A percentile compares a stretch with the other conserved stretches of the same genome.
These are phyloP conservation scores for Gymnothorax reevesii DNA, from an alignment of 2,797 vertebrate genomes.

Conservation along the genomic window DNA sequence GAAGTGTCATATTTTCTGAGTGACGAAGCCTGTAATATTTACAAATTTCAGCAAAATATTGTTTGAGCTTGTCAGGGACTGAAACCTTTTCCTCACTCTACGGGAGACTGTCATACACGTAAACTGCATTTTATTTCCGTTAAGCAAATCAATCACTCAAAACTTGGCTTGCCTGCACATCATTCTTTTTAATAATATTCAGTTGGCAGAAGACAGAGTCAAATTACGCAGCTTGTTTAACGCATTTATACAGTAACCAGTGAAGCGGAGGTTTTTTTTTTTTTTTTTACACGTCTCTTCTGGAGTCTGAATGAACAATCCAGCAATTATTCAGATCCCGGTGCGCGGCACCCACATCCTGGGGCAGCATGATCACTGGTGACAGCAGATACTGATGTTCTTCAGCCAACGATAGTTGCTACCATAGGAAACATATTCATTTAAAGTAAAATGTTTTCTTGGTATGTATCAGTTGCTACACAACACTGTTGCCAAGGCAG, in stretches of 20 bases:
- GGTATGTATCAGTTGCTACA: conserved; percentile 11
- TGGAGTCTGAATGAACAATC: neutral
- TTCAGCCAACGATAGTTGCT: neutral
- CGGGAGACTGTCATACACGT: neutral
- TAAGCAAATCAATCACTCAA: neutral
- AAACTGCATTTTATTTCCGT: neutral
- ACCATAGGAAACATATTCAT: neutral
- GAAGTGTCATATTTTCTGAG: too few relatives aligned
- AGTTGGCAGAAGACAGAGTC: neutral
- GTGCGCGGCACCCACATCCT: neutral
- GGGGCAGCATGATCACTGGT: neutral
- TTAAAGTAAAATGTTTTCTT: neutral
- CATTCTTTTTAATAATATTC: neutral
- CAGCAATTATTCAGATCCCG: neutral
- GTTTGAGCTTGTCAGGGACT: neutral
- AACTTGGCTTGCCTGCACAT: neutral
- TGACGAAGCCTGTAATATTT: neutral
- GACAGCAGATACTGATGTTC: neutral
- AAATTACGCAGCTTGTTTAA: conserved; percentile 16
- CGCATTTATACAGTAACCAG: neutral
- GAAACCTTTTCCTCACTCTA: neutral
- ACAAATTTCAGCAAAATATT: neutral
- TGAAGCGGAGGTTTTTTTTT: neutral
- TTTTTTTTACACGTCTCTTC: neutral
- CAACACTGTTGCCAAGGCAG: conserved; percentile 7